Percentiles rank a stretch among this genome's conserved stretches.
Conservation (phyloP, 2,888 invertebrate species). For the Adelognathus sp. region DNA sequence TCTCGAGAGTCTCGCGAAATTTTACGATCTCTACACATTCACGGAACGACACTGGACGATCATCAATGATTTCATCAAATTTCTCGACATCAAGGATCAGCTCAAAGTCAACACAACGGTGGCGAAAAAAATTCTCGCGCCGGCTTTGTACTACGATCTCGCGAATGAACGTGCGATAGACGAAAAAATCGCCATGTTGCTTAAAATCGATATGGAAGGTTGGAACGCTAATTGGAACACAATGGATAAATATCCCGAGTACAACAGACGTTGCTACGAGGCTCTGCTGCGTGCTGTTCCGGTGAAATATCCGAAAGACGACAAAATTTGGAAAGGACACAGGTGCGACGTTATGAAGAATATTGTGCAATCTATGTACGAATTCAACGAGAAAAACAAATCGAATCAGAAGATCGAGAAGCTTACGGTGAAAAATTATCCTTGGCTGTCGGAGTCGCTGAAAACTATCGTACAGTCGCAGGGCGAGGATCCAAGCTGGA, state of each 20-base stretch:
- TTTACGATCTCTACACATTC: conserved; percentile 65
- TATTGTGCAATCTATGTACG: conserved; percentile 59
- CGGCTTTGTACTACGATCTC: conserved; percentile 60
- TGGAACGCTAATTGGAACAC: conserved; percentile 61
- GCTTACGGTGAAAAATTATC: conserved; percentile 65
- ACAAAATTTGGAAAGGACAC: conserved; percentile 37
- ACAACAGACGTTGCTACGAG: conserved; percentile 68
- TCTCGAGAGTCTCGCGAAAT: conserved; percentile 46
- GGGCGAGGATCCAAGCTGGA: neutral
- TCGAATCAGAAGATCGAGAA: conserved; percentile 37
- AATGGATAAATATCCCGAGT: conserved; percentile 61
- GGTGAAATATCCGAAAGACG: conserved; percentile 9
- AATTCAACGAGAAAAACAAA: conserved; percentile 62
- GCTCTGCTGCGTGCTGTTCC: conserved; percentile 55
- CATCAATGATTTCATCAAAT: conserved; percentile 67
- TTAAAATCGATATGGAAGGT: conserved; percentile 32
- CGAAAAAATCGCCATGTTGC: conserved; percentile 49
- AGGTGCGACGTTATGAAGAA: conserved; percentile 14
- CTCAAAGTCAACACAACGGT: fast-evolving
- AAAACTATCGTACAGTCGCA: neutral
- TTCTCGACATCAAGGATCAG: conserved; percentile 55
- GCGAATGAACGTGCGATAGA: conserved; percentile 59
- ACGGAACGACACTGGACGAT: conserved; percentile 69
- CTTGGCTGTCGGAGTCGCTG: conserved; percentile 62
- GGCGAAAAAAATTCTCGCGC: conserved; percentile 50